A percentile compares a stretch with the other conserved stretches of the same genome.
Evolutionary conservation across 2,113 vertebrate genomes (phyloP).

Genomic region (Marmota monax): DNA sequence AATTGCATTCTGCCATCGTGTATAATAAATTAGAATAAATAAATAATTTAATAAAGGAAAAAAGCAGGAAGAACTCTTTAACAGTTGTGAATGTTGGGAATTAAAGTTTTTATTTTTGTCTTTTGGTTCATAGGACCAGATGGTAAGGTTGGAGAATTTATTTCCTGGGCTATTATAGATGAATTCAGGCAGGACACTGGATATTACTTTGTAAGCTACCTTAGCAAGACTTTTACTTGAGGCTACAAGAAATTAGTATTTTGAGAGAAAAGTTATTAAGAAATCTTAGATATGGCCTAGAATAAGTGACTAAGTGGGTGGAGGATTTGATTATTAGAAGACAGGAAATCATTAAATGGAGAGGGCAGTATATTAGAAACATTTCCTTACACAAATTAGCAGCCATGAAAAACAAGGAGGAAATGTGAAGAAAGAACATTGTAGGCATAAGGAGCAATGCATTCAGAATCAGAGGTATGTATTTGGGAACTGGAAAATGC

Average conservation of each 20-base stretch:
- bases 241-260: constrained; percentile 18
- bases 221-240: background rate
- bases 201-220: background rate
- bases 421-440: background rate
- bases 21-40: too few species aligned
- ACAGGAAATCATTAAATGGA: background rate
- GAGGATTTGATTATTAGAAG: background rate
- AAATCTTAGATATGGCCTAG: background rate
- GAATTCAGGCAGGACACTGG: constrained; percentile 1
- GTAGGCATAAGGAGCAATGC: background rate
- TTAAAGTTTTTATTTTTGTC: constrained; percentile 31
- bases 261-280: background rate
- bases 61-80: constrained; percentile 6
- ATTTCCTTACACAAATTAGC: background rate
- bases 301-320: background rate
- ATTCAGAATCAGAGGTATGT: background rate
- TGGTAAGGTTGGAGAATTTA: background rate
- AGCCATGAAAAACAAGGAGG: background rate
- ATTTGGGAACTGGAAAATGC: background rate
- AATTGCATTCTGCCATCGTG: too few species aligned
- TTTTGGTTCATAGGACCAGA: constrained; percentile 1
- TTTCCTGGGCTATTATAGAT: background rate
- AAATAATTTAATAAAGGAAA: background rate
- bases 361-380: background rate
- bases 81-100: constrained; percentile 7